Conservation (phyloP, 2,797 vertebrate species). For the Betta splendens region DNA sequence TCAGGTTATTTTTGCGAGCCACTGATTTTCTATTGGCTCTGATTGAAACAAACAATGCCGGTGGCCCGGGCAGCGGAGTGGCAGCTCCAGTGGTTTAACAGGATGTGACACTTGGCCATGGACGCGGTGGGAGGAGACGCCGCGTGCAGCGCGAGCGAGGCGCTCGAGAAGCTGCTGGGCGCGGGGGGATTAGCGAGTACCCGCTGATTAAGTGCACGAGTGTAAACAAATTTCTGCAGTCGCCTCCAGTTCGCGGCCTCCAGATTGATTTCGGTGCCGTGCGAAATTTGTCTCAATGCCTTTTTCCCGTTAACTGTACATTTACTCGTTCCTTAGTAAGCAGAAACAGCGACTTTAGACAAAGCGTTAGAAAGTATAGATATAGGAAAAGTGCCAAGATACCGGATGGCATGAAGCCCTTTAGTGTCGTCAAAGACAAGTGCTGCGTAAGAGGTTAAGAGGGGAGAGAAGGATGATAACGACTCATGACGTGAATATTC, state of each 20-base stretch:
- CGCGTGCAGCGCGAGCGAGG: slow-evolving; percentile 17
- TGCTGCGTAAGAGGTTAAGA: slow-evolving; percentile 55
- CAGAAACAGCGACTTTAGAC: slow-evolving; percentile 27
- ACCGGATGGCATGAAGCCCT: slow-evolving; percentile 32
- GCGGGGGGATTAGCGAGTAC: slow-evolving; percentile 43
- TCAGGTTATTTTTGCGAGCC: slow-evolving; percentile 6
- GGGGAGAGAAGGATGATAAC: slow-evolving; percentile 47
- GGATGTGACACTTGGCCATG: slow-evolving; percentile 34
- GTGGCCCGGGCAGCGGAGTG: slow-evolving; percentile 24
- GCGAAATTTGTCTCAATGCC: not conserved
- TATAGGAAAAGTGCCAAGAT: slow-evolving; percentile 35
- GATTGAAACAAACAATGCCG: slow-evolving; percentile 47
- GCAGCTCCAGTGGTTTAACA: slow-evolving; percentile 40
- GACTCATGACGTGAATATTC: slow-evolving; percentile 75
- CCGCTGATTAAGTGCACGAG: slow-evolving; percentile 43
- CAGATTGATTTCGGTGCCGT: slow-evolving; percentile 14
- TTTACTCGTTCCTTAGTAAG: slow-evolving; percentile 25
- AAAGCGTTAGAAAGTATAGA: slow-evolving; percentile 29
- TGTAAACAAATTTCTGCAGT: slow-evolving; percentile 39
- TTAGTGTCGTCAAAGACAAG: slow-evolving; percentile 45
- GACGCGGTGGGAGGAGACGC: slow-evolving; percentile 10
- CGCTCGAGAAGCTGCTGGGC: slow-evolving; percentile 45
- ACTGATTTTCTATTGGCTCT: slow-evolving; percentile 21
- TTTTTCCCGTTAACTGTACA: slow-evolving; percentile 32
- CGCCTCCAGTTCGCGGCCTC: slow-evolving; percentile 14